Evolutionary conservation across 2,888 invertebrate genomes (phyloP), one percentile per base, ranked within the genome.

Genomic region (Frankliniella fusca): DNA sequence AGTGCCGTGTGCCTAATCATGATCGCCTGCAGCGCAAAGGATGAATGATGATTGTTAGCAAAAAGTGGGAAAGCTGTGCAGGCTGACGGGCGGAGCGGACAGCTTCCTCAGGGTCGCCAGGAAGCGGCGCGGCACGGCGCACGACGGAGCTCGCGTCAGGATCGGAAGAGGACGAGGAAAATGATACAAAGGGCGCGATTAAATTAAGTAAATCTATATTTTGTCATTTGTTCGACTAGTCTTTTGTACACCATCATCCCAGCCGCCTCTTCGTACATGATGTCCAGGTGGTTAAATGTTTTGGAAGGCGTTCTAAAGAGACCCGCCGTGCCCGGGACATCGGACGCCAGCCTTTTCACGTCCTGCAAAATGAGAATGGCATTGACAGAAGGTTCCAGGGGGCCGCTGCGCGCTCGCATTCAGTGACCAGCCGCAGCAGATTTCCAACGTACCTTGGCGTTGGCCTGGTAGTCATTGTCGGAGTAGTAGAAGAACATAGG

Each of bases 401-500:
- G 38, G 38, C 38, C 2, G 38, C 38, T 38, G 38, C 3, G 38
- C 3, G 38, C 38, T 38, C 5, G 38, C 5, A 3, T 38, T 3
- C 38, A 38, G 38, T 38, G 38, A 38, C 38, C 38, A 38, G 38
- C 20, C 65, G 1, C 65, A 3, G n/a, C 8, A 65, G 9, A 65
- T 54, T 54, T 54, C 54, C 54, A 54, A 54, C 70, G 70, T 23
- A 76, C 70, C 70, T 76, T 76, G 70, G 9, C 10, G 70, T 76
- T 9, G 11, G 70, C 70, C 70, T 76, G 70, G 70, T 76, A 76
- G 70, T 76, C 70, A 12, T 23, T 76, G 11, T 76, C 70, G 70
- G 23, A 76, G 70, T 27, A 76, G 70, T 23, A 76, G 70, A 76
- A 23, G 70, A 76, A 76, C 23, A 23, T 27, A 10, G 70, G 70